Evolutionary conservation across 2,113 vertebrate genomes (phyloP).

Genomic region (Leucopsar rothschildi): DNA sequence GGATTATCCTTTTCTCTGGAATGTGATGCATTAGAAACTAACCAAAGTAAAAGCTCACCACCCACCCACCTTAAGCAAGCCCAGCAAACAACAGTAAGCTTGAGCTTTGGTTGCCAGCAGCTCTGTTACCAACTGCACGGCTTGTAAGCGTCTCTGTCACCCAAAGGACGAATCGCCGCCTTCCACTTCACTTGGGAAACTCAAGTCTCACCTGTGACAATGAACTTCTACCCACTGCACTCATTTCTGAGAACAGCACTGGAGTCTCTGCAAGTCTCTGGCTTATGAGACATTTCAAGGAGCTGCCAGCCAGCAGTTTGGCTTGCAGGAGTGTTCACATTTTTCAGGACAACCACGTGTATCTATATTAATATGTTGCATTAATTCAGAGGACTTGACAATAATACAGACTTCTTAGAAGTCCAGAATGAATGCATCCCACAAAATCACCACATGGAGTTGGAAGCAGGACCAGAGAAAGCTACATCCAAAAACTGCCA

Average conservation of each 20-base stretch:
- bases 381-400: neutral
- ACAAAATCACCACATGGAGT: neutral
- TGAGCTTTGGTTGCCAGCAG: neutral
- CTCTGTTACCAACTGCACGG: neutral
- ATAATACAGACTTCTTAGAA: neutral
- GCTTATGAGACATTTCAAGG: neutral
- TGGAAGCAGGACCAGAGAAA: neutral
- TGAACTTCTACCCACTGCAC: neutral
- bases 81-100: neutral
- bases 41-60: neutral
- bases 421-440: neutral
- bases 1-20: neutral
- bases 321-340: neutral
- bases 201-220: neutral
- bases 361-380: accelerated
- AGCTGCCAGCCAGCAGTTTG: accelerated
- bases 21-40: neutral
- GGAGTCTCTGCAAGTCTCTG: neutral
- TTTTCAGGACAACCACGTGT: neutral
- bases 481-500: neutral
- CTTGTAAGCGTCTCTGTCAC: accelerated
- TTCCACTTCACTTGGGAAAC: neutral
- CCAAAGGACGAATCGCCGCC: neutral
- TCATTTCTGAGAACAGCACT: neutral
- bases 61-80: neutral